Conservation (phyloP, 2,797 vertebrate species). For the Limnodromus scolopaceus region DNA sequence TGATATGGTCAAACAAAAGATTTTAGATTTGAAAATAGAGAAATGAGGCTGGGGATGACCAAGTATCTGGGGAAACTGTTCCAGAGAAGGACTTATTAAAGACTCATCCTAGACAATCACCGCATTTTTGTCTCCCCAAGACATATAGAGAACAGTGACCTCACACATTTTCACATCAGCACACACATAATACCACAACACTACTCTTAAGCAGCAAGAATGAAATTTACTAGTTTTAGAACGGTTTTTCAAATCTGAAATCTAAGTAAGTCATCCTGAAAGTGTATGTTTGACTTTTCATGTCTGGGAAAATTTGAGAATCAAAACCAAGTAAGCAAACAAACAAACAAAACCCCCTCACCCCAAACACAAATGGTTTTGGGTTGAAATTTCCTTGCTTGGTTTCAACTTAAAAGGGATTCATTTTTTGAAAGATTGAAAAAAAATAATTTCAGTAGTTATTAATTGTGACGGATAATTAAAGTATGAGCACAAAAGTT, state of each 20-base stretch:
- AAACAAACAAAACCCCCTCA: fast-evolving
- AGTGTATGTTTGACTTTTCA: background rate
- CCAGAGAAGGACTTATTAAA: background rate
- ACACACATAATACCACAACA: background rate
- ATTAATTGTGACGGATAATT: background rate
- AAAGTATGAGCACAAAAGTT: background rate
- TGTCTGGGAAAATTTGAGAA: background rate
- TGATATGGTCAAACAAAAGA: background rate
- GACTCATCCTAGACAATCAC: background rate
- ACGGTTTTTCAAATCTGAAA: background rate
- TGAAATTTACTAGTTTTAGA: background rate
- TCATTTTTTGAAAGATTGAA: background rate
- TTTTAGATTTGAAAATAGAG: background rate
- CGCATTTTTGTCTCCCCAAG: background rate
- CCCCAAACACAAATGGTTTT: background rate
- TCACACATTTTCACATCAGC: background rate
- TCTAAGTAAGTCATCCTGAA: background rate
- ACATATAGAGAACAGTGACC: background rate
- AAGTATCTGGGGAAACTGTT: background rate
- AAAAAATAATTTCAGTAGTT: background rate
- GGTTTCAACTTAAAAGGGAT: background rate
- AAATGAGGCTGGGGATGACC: background rate
- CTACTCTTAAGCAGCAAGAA: background rate
- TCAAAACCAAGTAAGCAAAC: background rate
- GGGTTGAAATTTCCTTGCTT: background rate